Evolutionary conservation across 2,888 invertebrate genomes (phyloP), one percentile per base, ranked within the genome.

Genomic region (Euzophera pinguis): DNA sequence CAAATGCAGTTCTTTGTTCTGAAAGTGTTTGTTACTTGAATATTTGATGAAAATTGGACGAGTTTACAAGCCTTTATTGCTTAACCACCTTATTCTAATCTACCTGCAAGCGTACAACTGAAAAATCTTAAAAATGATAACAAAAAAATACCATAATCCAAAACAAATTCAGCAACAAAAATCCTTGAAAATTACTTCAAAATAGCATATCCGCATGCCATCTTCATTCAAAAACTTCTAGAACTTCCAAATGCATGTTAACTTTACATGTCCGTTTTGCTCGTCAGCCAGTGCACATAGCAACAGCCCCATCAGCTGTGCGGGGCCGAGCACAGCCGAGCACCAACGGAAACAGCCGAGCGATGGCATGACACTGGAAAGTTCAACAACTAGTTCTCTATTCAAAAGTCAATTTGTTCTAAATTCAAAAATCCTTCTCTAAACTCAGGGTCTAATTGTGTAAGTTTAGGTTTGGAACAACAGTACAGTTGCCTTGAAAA

Each of bases 271-370:
- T 81, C 88, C 81, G 69, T 55, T 68, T 62, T 1, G 51, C 71
- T 67, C 73, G 53, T 37, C 53, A 64, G 74, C 29, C 58, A 64
- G 61, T 75, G 85, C 86, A 84, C 87, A 80, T 89, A 87, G 88
- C 89, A 89, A 89, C 88, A 89, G 84, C 68, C 49, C 67, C 73
- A 77, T 85, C 88, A 87, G 87, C 87, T 87, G 84, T 72, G 79
- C 66, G 74, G 76, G 63, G 59, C 58, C 74, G 76, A 64, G 60
- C 56, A 54, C 81, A 71, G 78, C 65, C 74, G 76, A 64, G 59
- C 57, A 53, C 68, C 71, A 78, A 76, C 68, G 49, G 49, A 39
- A 39, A 32, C 39, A 16, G 29, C 39, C 49, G 49, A 50, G 10
- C 14, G 16, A 12, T 13, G 16, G 16, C 16, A 14, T 38, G 38